Evolutionary conservation across 2,888 invertebrate genomes (phyloP), one percentile per base, ranked within the genome.

Genomic region (Mylabris sibirica): DNA sequence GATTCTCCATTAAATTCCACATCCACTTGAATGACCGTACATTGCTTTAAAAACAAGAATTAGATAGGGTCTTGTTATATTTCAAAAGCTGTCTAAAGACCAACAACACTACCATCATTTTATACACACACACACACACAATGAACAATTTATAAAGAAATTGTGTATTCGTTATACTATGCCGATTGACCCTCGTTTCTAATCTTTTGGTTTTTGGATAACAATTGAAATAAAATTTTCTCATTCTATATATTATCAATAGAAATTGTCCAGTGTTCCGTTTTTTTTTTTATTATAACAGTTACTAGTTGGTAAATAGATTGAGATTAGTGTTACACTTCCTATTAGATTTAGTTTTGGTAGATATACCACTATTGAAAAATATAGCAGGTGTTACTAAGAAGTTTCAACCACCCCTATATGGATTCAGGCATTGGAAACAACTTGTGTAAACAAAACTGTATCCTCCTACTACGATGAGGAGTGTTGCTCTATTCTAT

Each of bases 381-480:
- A 57, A 66, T 69, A 64, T 57, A 66, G 69, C 69, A 69, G 69
- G 69, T 69, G 69, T 69, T 66, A 60, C 64, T 66, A 64, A 64
- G 64, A 61, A 66, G 66, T 63, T 63, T 60, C 63, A 69, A 64
- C 69, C 69, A 63, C 60, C 69, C 30, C 60, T 63, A 6, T 22
- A 20, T 20, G 24, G 53, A 24, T 53, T 53, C 22, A 53, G 9
- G 3, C 12, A 22, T 53, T 53, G 3, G 53, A 53, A 12, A 24
- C 22, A 24, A 69, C 66, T 66, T 69, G 63, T 66, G 61, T 69
- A 69, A 69, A 69, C 69, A 69, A 53, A 66, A 69, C 66, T 61
- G 69, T 64, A 66, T 69, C 69, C 69, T 69, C 69, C 69, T 57
- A 66, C 69, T 57, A 64, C 66, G 53, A 53, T 24, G 53, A 12